Evolutionary conservation across 2,113 vertebrate genomes (phyloP).

Genomic region (Sorex araneus): DNA sequence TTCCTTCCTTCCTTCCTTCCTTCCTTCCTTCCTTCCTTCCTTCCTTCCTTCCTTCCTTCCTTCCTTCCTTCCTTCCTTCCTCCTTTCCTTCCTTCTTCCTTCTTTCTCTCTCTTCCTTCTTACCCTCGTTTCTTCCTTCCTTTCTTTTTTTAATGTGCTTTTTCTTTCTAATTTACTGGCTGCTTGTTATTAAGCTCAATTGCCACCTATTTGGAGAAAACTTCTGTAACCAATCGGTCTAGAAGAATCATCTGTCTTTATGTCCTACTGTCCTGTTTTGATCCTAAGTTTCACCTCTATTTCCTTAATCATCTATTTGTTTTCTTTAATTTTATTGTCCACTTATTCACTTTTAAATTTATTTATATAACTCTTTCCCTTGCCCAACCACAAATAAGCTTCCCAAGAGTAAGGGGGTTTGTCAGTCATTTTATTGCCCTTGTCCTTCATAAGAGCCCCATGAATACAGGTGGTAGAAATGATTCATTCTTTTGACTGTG

Average conservation of each 20-base stretch:
- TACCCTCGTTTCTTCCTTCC: no score
- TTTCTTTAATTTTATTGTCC: not conserved
- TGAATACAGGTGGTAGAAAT: not conserved
- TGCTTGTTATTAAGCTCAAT: not conserved
- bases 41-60: no score
- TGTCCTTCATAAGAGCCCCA: not conserved
- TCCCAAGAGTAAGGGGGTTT: not conserved
- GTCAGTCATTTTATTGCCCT: not conserved
- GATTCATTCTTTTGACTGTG: conserved; percentile 15
- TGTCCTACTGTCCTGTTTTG: not conserved
- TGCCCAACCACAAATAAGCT: not conserved
- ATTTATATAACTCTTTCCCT: not conserved
- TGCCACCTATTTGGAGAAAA: not conserved
- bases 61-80: no score
- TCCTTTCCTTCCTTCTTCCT: no score
- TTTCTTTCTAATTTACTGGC: not conserved
- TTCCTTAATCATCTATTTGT: not conserved
- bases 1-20: no score
- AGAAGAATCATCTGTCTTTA: not conserved
- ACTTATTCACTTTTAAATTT: not conserved
- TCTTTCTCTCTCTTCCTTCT: no score
- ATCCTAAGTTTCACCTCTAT: not conserved
- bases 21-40: no score
- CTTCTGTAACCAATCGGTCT: not conserved
- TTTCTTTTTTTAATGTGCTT: no score